Percentiles rank a stretch among this genome's conserved stretches.
These are phyloP conservation scores for Ornithoptera alexandrae DNA, from an alignment of 2,888 invertebrate genomes.

Conservation along the genomic window DNA sequence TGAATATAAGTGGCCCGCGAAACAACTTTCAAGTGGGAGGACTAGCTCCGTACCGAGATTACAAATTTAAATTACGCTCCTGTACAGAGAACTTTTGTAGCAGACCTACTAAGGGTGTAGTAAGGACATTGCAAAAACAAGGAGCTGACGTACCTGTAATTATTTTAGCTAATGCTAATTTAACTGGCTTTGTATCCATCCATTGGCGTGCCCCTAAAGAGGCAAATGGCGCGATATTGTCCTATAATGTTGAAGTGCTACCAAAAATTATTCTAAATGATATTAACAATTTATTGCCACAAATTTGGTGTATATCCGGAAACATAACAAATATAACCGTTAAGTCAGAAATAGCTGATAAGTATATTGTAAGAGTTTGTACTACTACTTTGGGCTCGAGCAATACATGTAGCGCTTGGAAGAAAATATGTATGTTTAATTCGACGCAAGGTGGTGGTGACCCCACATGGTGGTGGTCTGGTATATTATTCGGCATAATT, in stretches of 20 bases:
- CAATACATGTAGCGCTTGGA: slow-evolving; percentile 44
- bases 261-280: slow-evolving; percentile 45
- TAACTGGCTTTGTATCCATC: slow-evolving; percentile 48
- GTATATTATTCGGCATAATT: slow-evolving; percentile 50
- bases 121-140: slow-evolving; percentile 53
- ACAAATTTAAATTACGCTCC: slow-evolving; percentile 61
- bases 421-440: slow-evolving; percentile 28
- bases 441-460: slow-evolving; percentile 34
- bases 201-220: slow-evolving; percentile 58
- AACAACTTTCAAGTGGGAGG: slow-evolving; percentile 52
- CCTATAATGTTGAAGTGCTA: slow-evolving; percentile 60
- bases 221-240: slow-evolving; percentile 64
- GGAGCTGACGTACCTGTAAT: slow-evolving; percentile 55
- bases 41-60: slow-evolving; percentile 66
- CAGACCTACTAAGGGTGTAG: slow-evolving; percentile 53
- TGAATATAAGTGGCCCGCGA: slow-evolving; percentile 48
- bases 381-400: slow-evolving; percentile 46
- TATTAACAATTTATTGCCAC: slow-evolving; percentile 45
- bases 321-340: slow-evolving; percentile 38
- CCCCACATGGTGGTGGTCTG: slow-evolving; percentile 48
- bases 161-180: slow-evolving; percentile 38
- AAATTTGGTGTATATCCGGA: slow-evolving; percentile 53
- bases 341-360: slow-evolving; percentile 42
- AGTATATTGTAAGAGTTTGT: slow-evolving; percentile 49
- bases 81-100: slow-evolving; percentile 57